Percentiles rank a stretch among this genome's conserved stretches.
These are phyloP conservation scores for Zalophus californianus DNA, from an alignment of 2,797 vertebrate genomes.

Conservation along the genomic window DNA sequence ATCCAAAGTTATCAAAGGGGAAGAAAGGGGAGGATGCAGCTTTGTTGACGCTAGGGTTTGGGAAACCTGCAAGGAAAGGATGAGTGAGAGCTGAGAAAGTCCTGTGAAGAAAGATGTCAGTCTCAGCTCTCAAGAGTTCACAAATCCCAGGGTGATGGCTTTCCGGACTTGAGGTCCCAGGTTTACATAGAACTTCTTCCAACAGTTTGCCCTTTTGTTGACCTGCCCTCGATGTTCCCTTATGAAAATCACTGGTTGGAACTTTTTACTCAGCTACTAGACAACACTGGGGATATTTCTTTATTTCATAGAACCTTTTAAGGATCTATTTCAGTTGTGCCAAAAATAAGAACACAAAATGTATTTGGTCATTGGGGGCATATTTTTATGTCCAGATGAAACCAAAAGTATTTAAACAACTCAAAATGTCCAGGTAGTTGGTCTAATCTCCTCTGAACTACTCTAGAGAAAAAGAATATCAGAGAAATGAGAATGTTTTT, in stretches of 20 bases:
- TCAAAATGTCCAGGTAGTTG: neutral
- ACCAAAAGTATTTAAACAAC: conserved; percentile 31
- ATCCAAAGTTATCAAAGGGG: neutral
- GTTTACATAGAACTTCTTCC: neutral
- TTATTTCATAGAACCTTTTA: conserved; percentile 30
- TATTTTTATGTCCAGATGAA: conserved; percentile 25
- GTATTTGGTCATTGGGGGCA: neutral
- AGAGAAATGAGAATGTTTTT: conserved; percentile 11
- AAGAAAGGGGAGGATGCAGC: neutral
- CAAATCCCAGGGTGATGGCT: neutral
- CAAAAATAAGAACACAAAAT: conserved; percentile 8
- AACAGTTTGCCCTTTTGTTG: neutral
- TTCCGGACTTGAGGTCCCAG: neutral
- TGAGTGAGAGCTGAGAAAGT: neutral
- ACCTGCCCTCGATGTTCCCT: neutral
- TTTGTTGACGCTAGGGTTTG: neutral
- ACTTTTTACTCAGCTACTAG: neutral
- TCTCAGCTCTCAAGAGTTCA: neutral
- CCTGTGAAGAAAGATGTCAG: neutral
- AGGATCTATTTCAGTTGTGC: neutral
- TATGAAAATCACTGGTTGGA: neutral
- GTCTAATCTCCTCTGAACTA: neutral
- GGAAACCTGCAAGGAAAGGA: neutral
- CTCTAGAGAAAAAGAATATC: neutral
- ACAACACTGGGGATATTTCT: neutral